Conservation (phyloP, 1,140 invertebrate species). For the Formica selysi region DNA sequence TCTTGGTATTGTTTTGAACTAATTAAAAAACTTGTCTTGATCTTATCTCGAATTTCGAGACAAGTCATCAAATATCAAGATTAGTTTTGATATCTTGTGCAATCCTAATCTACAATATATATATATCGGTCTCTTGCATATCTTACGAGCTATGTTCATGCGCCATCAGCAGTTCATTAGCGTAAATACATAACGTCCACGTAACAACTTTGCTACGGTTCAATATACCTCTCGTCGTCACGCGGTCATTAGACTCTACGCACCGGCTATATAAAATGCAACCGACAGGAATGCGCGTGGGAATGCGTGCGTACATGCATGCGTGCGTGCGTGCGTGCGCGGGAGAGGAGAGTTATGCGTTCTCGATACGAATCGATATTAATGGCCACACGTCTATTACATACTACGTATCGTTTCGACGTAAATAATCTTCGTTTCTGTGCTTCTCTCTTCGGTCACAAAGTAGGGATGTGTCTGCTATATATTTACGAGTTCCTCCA, state of each 20-base stretch:
- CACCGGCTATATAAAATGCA: conserved; percentile 58
- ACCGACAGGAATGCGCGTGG: conserved; percentile 70
- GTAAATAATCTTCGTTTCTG: background rate
- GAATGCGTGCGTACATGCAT: conserved; percentile 54
- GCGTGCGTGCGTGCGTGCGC: background rate
- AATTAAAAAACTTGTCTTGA: too few relatives aligned
- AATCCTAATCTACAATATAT: too few relatives aligned
- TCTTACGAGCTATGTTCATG: background rate
- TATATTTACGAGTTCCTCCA: background rate
- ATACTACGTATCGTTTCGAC: background rate
- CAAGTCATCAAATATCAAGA: too few relatives aligned
- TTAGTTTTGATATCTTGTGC: too few relatives aligned
- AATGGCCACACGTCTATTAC: conserved; percentile 7
- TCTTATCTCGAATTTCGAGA: too few relatives aligned
- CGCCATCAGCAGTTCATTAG: conserved; percentile 59
- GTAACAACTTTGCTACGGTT: conserved; percentile 68
- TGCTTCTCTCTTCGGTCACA: too few relatives aligned
- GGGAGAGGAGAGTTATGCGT: conserved; percentile 47
- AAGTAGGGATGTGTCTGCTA: background rate
- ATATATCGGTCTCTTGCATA: background rate
- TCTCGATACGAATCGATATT: conserved; percentile 64
- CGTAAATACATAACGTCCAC: conserved; percentile 76
- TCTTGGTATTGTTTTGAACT: too few relatives aligned
- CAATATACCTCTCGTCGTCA: conserved; percentile 60
- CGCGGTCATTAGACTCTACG: conserved; percentile 52